A percentile compares a stretch with the other conserved stretches of the same genome.
Conservation (phyloP, 2,113 vertebrate genomes). For the Syngnathus typhle region DNA sequence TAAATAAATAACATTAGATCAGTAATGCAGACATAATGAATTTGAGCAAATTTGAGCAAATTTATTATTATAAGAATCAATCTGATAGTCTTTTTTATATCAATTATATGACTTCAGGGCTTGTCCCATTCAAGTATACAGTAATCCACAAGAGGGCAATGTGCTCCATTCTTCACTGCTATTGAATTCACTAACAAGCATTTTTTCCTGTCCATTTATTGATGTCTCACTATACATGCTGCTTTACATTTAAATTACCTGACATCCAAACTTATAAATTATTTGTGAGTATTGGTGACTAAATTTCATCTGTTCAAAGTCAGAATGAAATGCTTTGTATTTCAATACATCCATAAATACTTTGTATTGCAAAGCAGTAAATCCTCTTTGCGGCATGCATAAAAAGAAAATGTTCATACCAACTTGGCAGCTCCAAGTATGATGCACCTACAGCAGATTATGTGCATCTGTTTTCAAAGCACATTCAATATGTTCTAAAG, state of each 20-base stretch:
- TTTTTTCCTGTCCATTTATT: background rate
- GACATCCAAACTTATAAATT: too few relatives aligned
- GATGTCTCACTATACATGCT: background rate
- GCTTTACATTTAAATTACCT: too few relatives aligned
- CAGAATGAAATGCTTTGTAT: background rate
- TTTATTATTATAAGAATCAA: too few relatives aligned
- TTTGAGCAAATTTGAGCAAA: background rate
- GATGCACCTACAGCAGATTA: background rate
- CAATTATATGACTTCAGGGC: too few relatives aligned
- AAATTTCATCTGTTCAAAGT: background rate
- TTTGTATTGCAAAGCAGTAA: background rate
- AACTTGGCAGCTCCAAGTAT: background rate
- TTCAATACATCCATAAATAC: background rate
- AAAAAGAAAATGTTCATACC: background rate
- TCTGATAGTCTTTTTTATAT: background rate
- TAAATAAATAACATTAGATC: too few relatives aligned
- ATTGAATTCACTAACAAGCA: background rate
- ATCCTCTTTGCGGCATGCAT: background rate
- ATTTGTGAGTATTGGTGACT: background rate
- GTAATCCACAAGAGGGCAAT: conserved; percentile 44
- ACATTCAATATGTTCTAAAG: background rate
- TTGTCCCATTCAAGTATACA: background rate
- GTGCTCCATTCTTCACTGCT: background rate
- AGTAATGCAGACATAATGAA: too few relatives aligned
- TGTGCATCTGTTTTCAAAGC: background rate